Percentiles rank a stretch among this genome's conserved stretches.
Conservation (phyloP, 2,113 vertebrate genomes). For the Callionymus lyra region DNA sequence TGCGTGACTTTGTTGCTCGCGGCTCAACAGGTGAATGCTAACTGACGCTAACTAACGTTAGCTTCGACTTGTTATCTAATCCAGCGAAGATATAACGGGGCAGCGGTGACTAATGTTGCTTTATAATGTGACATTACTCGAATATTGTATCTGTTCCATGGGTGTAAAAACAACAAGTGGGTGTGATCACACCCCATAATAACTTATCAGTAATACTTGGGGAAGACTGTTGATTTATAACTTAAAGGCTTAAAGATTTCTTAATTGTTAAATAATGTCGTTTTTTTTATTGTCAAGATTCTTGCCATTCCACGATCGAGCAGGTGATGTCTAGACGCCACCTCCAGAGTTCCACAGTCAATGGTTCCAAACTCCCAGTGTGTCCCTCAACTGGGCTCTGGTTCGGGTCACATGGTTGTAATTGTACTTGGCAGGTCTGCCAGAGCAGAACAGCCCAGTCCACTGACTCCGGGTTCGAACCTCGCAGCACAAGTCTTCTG, state of each 20-base stretch:
- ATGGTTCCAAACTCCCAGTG: slow-evolving; percentile 5
- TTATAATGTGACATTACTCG: too few species aligned
- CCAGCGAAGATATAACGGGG: too few species aligned
- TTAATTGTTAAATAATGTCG: slow-evolving; percentile 3
- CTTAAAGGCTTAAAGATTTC: not conserved
- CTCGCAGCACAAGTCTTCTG: slow-evolving; percentile 29
- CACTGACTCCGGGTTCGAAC: slow-evolving; percentile 31
- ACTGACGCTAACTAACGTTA: too few species aligned
- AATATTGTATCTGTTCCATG: too few species aligned
- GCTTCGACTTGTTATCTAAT: slow-evolving; percentile 1
- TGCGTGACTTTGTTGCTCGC: slow-evolving; percentile 10
- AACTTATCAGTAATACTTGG: too few species aligned
- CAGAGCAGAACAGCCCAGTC: slow-evolving; percentile 35
- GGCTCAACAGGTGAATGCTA: slow-evolving; percentile 58
- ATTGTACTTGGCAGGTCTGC: slow-evolving; percentile 59
- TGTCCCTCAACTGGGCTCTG: slow-evolving; percentile 17
- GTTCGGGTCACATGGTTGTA: slow-evolving; percentile 56
- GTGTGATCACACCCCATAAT: too few species aligned
- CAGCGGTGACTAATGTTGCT: too few species aligned
- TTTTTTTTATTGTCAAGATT: slow-evolving; percentile 17
- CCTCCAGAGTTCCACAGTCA: not conserved
- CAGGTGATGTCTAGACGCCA: slow-evolving; percentile 15
- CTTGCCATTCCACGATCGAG: slow-evolving; percentile 9
- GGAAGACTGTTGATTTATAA: too few species aligned
- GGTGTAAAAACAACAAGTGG: too few species aligned